Percentiles rank a stretch among this genome's conserved stretches.
phyloP scores from a whole-genome alignment of 92 coral and sea anemone genomes.

The Porites rus region DNA sequence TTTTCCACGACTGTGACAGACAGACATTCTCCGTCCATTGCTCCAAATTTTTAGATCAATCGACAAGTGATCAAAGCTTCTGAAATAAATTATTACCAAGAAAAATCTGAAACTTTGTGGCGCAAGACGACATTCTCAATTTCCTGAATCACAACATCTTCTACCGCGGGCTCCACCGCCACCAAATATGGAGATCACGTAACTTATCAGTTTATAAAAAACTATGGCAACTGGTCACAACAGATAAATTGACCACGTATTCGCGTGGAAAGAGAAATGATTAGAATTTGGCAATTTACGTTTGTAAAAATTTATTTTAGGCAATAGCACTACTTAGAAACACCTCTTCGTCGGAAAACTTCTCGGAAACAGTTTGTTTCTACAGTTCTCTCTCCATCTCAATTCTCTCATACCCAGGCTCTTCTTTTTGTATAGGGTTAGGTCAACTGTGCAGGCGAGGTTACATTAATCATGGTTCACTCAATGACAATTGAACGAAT shows the following conservation, averaged over 20 bases:
- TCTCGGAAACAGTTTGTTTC: not conserved
- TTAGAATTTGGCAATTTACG: not conserved
- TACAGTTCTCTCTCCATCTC: not conserved
- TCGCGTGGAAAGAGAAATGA: not conserved
- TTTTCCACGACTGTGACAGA: constrained; percentile 86
- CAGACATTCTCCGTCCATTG: constrained; percentile 75
- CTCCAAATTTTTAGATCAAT: not conserved
- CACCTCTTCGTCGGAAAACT: no score
- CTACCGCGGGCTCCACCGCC: constrained; percentile 14
- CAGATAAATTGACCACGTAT: not conserved
- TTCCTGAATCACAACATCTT: not conserved
- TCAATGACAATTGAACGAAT: no score
- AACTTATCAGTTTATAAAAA: not conserved
- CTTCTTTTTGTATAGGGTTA: not conserved
- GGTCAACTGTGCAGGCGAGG: constrained; percentile 33
- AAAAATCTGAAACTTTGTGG: not conserved
- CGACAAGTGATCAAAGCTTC: not conserved
- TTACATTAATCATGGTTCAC: not conserved
- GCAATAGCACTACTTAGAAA: not conserved
- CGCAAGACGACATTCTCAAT: not conserved
- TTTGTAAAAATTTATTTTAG: no score
- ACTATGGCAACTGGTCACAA: constrained; percentile 39
- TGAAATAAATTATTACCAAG: not conserved
- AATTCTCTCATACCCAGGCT: constrained; percentile 1
- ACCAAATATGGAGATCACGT: constrained; percentile 29